Conservation (phyloP, 2,888 invertebrate genomes). For the Rhingia campestris region DNA sequence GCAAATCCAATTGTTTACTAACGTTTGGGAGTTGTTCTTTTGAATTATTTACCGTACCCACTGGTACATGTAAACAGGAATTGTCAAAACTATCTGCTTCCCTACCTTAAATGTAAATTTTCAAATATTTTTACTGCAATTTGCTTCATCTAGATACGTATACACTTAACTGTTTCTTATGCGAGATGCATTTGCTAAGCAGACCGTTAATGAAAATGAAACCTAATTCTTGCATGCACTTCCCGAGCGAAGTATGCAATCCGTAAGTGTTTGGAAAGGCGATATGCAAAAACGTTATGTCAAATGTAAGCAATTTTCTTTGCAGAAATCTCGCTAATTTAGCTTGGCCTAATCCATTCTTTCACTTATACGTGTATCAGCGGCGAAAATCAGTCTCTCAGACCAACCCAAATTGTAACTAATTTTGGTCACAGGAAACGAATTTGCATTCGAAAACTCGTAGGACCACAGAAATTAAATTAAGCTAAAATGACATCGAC, state of each 20-base stretch:
- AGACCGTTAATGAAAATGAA: slow-evolving; percentile 67
- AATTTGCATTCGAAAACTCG: slow-evolving; percentile 23
- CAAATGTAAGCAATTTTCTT: neutral
- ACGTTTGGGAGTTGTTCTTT: slow-evolving; percentile 14
- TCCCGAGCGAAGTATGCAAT: slow-evolving; percentile 36
- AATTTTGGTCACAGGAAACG: slow-evolving; percentile 62
- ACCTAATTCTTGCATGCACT: slow-evolving; percentile 50
- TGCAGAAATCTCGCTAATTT: neutral
- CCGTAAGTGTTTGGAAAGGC: slow-evolving; percentile 33
- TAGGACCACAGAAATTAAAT: slow-evolving; percentile 20
- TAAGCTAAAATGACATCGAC: slow-evolving; percentile 54
- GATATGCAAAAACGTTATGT: slow-evolving; percentile 32
- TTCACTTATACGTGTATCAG: slow-evolving; percentile 21
- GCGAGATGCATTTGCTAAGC: slow-evolving; percentile 26
- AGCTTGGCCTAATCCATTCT: slow-evolving; percentile 31
- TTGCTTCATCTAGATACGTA: neutral
- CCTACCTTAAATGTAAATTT: slow-evolving; percentile 23
- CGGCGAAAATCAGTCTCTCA: slow-evolving; percentile 5
- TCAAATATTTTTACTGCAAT: slow-evolving; percentile 19
- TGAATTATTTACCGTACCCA: neutral
- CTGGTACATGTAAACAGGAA: slow-evolving; percentile 15
- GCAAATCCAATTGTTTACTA: slow-evolving; percentile 14
- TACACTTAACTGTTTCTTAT: slow-evolving; percentile 48
- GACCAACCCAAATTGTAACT: slow-evolving; percentile 49
- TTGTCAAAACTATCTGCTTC: neutral